Base-by-base conservation (phyloP, 2,113 vertebrate genomes). In the Xiphophorus hellerii region DNA sequence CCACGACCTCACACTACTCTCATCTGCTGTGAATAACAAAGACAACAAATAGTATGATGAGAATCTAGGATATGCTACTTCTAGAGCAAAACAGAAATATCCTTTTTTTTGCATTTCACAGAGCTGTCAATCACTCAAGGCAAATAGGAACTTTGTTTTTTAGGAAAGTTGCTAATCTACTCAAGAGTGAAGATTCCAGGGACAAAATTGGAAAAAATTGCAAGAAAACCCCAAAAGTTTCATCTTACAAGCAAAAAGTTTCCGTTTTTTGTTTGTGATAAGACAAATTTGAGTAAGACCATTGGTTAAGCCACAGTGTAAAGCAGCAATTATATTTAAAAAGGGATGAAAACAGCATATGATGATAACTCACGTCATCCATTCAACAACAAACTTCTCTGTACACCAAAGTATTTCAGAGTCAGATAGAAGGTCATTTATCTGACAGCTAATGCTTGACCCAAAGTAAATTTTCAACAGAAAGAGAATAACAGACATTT, bases 1-100 rank as follows among this genome's bases (percentile, higher is more conserved):
- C 17, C 54, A 72, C 75, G 69, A 54, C 74, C 76, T 77, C 60
- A 3, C 4, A 61, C 66, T 14, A 42, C 42, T 62, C 54, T 68
- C 58, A 58, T 22, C 31, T 1, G 35, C 51, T 42, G 48, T 39
- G 81, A 78, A 77, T 77, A 74, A 80, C 0, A 29, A 27, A 29
- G 27, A 3, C 35, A 2, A 70, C 35, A 37, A 37, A 37, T 37
- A 3, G 11, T 11, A 37, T 2, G 2, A 37, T 37, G 35, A 37
- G 35, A 37, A 11, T 37, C 35, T 11, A 11, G 35, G 10, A 37
- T 37, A 37, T 11, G 6, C 64, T 11, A 37, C 31, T 86, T 30
- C 3, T 58, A 58, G 51, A 58, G 51, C 25, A 58, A n/a, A 58
- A 54, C 20, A 25, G 25, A 54, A 7, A 25, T 5, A n/a, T 58